Base-by-base conservation (phyloP, 2,797 vertebrate species). In the Argya squamiceps region DNA sequence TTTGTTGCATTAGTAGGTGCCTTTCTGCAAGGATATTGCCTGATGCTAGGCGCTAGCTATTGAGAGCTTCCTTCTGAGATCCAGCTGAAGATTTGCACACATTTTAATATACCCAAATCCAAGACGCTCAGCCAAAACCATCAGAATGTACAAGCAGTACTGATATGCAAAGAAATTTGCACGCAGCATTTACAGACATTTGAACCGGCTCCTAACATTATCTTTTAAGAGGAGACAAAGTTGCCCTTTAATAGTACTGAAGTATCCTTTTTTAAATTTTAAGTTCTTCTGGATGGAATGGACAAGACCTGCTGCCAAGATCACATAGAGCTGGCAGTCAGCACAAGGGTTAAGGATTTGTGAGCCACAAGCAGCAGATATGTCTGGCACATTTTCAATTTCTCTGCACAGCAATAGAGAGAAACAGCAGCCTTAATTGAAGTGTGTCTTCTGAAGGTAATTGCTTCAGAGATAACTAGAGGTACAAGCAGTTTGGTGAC, bases 261-360 rank as follows among this genome's bases (percentile, higher is more conserved):
- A 39, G 9, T 29, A 41, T 32, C 24, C 50, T 11, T 22, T 47
- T 47, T 47, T 8, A 24, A 47, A 24, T 24, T 24, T 47, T 47
- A 24, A 24, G 46, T 47, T 47, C 8, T 59, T 91, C 29, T 59
- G 14, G 37, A 11, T 52, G 64, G 50, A 88, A 84, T 15, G 74
- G 39, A 49, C 55, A 76, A 53, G 47, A 86, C 34, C 44, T 76
- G 47, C 59, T 91, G 76, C 76, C 59, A 88, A 75, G 62, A 85
- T 69, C 82, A 52, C 53, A 44, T 81, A 70, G 22, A 73, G 49
- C 76, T 69, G 71, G 50, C 39, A 83, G 74, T 70, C 30, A 81
- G 49, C 58, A 53, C 46, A 80, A 80, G 82, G 91, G 82, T 91
- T 93, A 92, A 89, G 76, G 53, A 68, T 77, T 79, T 92, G 71